Evolutionary conservation across 2,113 vertebrate species (phyloP), one percentile per base, ranked within the genome.

Genomic region (Chrysemys picta): DNA sequence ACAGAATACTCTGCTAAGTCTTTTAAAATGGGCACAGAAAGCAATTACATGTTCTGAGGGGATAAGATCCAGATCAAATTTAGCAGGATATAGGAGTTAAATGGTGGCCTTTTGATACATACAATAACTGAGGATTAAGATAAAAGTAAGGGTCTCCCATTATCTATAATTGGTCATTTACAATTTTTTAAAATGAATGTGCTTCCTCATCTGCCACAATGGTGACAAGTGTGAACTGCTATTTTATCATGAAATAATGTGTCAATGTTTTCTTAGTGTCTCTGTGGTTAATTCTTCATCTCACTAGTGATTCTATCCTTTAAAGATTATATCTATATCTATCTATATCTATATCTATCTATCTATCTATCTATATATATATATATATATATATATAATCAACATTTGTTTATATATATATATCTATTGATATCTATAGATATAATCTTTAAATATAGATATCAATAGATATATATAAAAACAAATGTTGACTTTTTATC

Each of bases 81-180:
- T 94, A 97, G 25, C 5, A 90, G 52, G 54, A 83, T 93, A 80
- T 27, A 90, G 52, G 76, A 83, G 91, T 91, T 96, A 69, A 96
- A 1, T 88, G 27, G 50, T 89, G 88, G 21, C 35, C 25, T 82
- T 96, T 93, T 97, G 86, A 94, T 87, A 83, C 16, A 86, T 91
- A 94, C 1, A 97, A 83, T 96, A 96, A 94, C 90, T 83, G 75
- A 89, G 54, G 87, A 97, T 97, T 96, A 97, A 97, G 88, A 95
- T 93, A 96, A 95, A 98, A 96, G 47, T 94, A 88, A 90, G 53
- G 3, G 65, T 85, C 69, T 92, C 80, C 90, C 65, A 94, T 97
- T 97, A 97, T 94, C 69, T 96, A 35, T 97, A 98, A 98, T 94
- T 95, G 85, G 87, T 93, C 95, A 96, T 91, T 89, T 85, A 82